Evolutionary conservation across 2,113 vertebrate genomes (phyloP), one percentile per base, ranked within the genome.

Genomic region (Haplochromis burtoni): DNA sequence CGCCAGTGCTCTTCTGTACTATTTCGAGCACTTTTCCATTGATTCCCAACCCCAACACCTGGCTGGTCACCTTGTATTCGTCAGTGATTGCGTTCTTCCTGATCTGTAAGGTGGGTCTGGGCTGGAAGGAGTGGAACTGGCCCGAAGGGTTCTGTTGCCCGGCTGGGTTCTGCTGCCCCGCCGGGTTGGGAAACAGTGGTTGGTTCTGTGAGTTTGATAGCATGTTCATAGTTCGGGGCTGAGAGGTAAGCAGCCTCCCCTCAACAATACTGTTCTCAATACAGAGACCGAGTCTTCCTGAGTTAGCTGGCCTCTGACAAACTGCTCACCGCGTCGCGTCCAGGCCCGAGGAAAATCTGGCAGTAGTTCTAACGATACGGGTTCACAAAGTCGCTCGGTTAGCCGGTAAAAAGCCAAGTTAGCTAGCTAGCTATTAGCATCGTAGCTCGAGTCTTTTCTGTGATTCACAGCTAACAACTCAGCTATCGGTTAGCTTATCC

Each of bases 21-120:
- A 99, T 97, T 89, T 98, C 97, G 68, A 99, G 93, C 87, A 99
- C 98, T 95, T 98, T 98, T 40, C 98, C 98, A 94, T 99, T 99
- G 96, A 99, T 99, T 59, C 98, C 98, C 87, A 98, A 96, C 8
- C 98, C 98, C 94, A 99, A 93, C 80, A 99, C 98, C 95, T 98
- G 98, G 90, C 95, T 98, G 91, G 98, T 99, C 91, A 99, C 97
- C 97, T 97, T 98, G 97, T 99, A 99, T 80, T 99, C 98, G 86
- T 98, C 98, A 24, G 97, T 98, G 88, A 99, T 98, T 92, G 98
- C 98, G 89, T 97, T 98, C 90, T 97, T 99, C 96, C 97, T 98
- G 81, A 98, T 98, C 94, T 96, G 97, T 86, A 98, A 96, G 86
- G 35, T 93, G 73, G 97, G 95, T 95, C 96, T 98, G 76, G 94